Percentiles rank a stretch among this genome's conserved stretches.
Conservation (phyloP, 2,113 vertebrate species). For the Aegotheles bennettii region DNA sequence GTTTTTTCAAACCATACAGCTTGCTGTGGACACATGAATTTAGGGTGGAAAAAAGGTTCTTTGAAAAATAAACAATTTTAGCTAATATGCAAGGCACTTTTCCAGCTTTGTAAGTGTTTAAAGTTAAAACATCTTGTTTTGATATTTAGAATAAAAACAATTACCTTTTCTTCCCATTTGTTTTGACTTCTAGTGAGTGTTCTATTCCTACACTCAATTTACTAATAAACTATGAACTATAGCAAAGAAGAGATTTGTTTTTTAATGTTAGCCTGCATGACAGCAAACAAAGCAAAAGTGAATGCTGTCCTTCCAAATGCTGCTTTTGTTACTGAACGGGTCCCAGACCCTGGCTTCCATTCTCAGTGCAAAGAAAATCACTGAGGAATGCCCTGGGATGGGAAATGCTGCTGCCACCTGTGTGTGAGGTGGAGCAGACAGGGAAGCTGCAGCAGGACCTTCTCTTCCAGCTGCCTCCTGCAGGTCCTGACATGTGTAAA, state of each 20-base stretch:
- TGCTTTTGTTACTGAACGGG: background rate
- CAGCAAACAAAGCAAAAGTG: background rate
- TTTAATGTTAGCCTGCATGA: too few relatives aligned
- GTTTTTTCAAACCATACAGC: background rate
- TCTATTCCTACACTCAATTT: background rate
- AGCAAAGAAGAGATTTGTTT: too few relatives aligned
- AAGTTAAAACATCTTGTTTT: background rate
- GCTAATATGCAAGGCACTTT: background rate
- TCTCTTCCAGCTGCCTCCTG: background rate
- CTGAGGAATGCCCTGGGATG: background rate
- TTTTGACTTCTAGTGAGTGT: background rate
- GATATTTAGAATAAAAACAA: background rate
- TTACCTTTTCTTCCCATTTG: background rate
- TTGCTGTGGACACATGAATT: background rate
- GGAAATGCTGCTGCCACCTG: background rate
- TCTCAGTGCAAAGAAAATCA: background rate
- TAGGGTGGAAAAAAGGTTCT: background rate
- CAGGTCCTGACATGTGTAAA: background rate
- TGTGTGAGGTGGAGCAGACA: background rate
- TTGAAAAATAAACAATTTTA: background rate
- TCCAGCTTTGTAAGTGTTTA: background rate
- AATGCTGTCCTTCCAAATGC: background rate
- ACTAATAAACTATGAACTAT: too few relatives aligned
- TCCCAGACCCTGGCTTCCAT: background rate
- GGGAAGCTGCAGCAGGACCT: too few relatives aligned